Conservation (phyloP, 2,797 vertebrate genomes). For the Pristis pectinata region DNA sequence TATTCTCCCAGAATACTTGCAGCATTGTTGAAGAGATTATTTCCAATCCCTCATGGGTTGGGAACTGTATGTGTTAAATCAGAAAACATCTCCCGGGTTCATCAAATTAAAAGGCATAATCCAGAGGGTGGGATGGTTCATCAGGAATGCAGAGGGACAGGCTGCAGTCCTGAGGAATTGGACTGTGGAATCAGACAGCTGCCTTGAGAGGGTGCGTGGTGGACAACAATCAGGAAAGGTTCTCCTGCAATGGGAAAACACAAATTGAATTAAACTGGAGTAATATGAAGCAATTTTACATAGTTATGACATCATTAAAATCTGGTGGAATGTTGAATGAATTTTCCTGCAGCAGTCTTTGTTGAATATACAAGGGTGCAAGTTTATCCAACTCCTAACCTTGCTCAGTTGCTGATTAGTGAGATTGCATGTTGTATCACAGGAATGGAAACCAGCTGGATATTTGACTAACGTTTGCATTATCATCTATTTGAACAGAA, state of each 20-base stretch:
- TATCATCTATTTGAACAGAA: not conserved
- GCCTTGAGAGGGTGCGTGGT: not conserved
- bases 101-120: not conserved
- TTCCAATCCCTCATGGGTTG: not conserved
- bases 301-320: not conserved
- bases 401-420: not conserved
- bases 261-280: not conserved
- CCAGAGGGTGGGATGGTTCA: not conserved
- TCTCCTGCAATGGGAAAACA: not conserved
- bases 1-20: not conserved
- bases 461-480: not conserved
- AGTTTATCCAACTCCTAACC: not conserved
- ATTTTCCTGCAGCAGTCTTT: not conserved
- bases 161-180: not conserved
- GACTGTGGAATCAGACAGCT: not conserved
- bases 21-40: not conserved
- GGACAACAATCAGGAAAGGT: not conserved
- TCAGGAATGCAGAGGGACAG: not conserved
- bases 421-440: not conserved
- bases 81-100: not conserved
- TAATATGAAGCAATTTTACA: not conserved
- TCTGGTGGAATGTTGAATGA: not conserved
- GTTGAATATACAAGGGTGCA: not conserved
- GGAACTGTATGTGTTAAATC: not conserved
- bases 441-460: not conserved